phyloP scores from a whole-genome alignment of 2,888 invertebrate species.

The Pteria penguin region DNA sequence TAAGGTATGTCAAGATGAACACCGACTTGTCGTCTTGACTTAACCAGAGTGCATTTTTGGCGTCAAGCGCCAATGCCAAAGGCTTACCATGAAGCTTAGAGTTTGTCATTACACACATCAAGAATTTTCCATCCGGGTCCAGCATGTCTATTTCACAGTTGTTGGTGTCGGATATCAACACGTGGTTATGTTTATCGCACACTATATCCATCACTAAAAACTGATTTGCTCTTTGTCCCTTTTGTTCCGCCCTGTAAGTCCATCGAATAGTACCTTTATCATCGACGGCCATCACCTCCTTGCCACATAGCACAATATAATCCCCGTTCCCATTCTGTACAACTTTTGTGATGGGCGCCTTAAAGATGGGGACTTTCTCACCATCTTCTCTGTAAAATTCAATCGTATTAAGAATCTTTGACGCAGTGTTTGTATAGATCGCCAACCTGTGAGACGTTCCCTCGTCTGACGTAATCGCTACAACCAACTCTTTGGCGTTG shows the following conservation, averaged over 20 bases:
- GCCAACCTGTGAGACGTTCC: not conserved
- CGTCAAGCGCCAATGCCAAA: not conserved
- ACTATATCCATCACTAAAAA: not conserved
- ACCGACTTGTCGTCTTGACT: not conserved
- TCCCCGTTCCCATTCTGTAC: not conserved
- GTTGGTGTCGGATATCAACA: not conserved
- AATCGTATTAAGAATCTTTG: not conserved
- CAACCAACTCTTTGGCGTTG: not conserved
- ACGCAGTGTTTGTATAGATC: not conserved
- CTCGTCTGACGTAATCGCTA: not conserved
- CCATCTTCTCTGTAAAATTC: not conserved
- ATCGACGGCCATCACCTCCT: not conserved
- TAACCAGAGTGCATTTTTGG: not conserved
- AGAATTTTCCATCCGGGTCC: not conserved
- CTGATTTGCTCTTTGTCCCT: not conserved
- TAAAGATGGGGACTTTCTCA: not conserved
- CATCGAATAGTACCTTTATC: not conserved
- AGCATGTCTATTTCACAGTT: not conserved
- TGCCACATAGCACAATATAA: not conserved
- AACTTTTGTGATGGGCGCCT: not conserved
- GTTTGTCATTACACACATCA: not conserved
- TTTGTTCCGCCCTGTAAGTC: not conserved
- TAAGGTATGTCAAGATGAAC: not conserved
- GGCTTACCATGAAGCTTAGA: not conserved
- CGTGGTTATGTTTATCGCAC: not conserved